These are phyloP conservation scores for Scarus forsteni DNA, from an alignment of 2,797 vertebrate genomes.

Conservation along the genomic window DNA sequence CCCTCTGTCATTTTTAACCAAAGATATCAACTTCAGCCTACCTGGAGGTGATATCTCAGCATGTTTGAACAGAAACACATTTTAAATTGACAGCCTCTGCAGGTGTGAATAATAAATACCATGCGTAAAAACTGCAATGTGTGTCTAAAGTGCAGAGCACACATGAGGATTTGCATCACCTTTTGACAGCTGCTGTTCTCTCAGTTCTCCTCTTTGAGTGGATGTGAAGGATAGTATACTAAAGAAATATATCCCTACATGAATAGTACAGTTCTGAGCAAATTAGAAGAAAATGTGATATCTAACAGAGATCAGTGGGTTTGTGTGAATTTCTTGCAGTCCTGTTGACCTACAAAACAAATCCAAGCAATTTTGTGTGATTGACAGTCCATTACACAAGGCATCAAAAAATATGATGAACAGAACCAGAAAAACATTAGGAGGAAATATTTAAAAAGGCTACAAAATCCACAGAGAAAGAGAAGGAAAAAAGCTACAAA, in stretches of 20 bases:
- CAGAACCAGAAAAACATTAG: no score
- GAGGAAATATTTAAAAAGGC: no score
- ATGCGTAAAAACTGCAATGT: conserved; percentile 18
- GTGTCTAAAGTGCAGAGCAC: conserved; percentile 14
- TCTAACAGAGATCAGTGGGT: background rate
- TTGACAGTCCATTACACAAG: no score
- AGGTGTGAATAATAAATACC: conserved; percentile 34
- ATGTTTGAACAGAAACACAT: no score
- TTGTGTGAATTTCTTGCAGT: background rate
- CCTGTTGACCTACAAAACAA: background rate
- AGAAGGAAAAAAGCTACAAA: no score
- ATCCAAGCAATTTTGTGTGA: background rate
- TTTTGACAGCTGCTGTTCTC: conserved; percentile 15
- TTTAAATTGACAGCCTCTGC: background rate
- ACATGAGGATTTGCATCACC: conserved; percentile 1
- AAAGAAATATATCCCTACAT: background rate
- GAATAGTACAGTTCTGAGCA: background rate
- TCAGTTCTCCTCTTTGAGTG: background rate
- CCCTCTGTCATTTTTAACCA: conserved; percentile 1
- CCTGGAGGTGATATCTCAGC: conserved; percentile 4
- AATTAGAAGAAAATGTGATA: background rate
- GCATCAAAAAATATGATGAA: no score
- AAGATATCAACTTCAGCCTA: conserved; percentile 13
- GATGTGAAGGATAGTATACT: no score
- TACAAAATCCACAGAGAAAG: no score